These are phyloP conservation scores for Buphagus erythrorhynchus DNA, from an alignment of 2,797 vertebrate species.

Conservation along the genomic window DNA sequence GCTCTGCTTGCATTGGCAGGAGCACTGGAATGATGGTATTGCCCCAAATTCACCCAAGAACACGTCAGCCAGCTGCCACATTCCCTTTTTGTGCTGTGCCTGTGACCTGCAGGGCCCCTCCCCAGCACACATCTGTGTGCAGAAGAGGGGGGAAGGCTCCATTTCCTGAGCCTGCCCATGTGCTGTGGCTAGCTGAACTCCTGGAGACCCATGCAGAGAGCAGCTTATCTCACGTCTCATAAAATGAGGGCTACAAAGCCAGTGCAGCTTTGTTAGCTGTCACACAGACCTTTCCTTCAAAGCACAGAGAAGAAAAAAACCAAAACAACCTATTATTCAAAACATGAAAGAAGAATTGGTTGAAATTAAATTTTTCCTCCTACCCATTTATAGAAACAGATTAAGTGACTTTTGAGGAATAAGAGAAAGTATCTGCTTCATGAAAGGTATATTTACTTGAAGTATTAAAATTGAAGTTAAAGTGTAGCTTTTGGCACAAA, in stretches of 20 bases:
- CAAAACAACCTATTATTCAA: background rate
- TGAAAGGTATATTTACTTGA: background rate
- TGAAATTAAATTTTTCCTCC: background rate
- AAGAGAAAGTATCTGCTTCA: background rate
- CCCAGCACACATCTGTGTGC: background rate
- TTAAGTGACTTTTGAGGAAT: background rate
- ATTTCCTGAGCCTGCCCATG: background rate
- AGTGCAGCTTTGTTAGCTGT: background rate
- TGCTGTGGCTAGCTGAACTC: background rate
- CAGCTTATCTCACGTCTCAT: background rate
- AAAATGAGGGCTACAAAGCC: background rate
- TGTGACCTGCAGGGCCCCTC: background rate
- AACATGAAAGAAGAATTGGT: background rate
- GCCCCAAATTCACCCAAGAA: background rate
- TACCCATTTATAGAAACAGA: background rate
- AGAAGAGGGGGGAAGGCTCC: background rate
- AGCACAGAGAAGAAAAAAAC: background rate
- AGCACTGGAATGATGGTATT: rapidly evolving
- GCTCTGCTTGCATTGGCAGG: background rate
- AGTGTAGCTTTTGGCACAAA: background rate
- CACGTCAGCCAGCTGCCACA: background rate
- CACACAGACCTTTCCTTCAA: conserved; percentile 5
- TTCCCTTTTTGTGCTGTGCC: background rate
- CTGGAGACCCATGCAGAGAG: background rate
- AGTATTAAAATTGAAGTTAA: background rate